Evolutionary conservation across 2,113 vertebrate species (phyloP).

Genomic region (Grammomys dolichurus): DNA sequence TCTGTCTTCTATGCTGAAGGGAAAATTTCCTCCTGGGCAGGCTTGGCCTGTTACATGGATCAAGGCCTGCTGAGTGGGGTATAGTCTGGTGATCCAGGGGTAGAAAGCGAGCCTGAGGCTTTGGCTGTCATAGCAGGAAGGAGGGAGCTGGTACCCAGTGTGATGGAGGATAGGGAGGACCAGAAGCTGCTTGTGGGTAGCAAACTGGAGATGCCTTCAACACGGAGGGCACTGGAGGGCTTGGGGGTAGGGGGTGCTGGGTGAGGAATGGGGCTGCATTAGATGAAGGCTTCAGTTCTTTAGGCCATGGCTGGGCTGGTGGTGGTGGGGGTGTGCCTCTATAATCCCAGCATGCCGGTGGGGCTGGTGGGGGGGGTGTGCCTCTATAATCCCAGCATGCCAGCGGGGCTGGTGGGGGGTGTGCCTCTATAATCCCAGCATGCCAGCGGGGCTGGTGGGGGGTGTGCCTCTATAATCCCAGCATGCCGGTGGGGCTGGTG

Average conservation of each 20-base stretch:
- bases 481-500: background rate
- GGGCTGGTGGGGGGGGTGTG: no score
- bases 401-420: background rate
- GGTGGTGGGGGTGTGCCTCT: background rate
- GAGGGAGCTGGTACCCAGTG: background rate
- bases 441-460: background rate
- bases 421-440: background rate
- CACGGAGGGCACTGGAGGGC: background rate
- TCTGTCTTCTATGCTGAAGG: background rate
- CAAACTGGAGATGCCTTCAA: background rate
- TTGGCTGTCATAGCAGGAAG: background rate
- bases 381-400: background rate
- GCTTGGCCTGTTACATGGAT: background rate
- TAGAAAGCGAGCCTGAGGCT: background rate
- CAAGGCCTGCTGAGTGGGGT: background rate
- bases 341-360: background rate
- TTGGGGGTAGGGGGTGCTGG: no score
- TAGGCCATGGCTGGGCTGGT: background rate
- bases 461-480: background rate
- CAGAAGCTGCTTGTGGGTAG: background rate
- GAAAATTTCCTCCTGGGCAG: background rate
- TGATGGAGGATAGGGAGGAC: background rate
- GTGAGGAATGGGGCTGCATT: background rate
- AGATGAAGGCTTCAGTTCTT: background rate
- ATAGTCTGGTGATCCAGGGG: no score